These are phyloP conservation scores for Coreius guichenoti DNA, from an alignment of 2,797 vertebrate genomes.

Conservation along the genomic window DNA sequence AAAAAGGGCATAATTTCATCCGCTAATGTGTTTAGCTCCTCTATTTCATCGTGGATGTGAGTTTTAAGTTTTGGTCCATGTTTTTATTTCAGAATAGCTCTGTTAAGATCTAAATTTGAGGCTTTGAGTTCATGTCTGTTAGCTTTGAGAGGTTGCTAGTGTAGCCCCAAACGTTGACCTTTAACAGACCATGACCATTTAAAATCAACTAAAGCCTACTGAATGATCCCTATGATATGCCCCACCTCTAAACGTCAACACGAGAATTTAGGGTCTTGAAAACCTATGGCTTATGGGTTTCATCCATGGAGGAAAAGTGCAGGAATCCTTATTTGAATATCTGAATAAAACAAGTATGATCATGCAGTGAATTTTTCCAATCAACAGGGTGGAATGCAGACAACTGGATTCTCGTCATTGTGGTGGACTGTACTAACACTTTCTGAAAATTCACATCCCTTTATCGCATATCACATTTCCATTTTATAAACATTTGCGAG, in stretches of 20 bases:
- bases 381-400: slow-evolving; percentile 45
- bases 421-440: slow-evolving; percentile 28
- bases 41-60: background rate
- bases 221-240: background rate
- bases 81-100: background rate
- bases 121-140: background rate
- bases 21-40: slow-evolving; percentile 17
- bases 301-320: background rate
- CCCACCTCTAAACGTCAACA: background rate
- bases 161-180: background rate
- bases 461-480: slow-evolving; percentile 44
- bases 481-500: slow-evolving; percentile 44
- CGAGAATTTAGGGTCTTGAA: background rate
- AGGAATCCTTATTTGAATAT: slow-evolving; percentile 16
- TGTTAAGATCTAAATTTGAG: background rate
- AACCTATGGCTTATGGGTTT: background rate
- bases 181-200: background rate
- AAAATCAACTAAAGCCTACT: background rate
- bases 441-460: slow-evolving; percentile 31
- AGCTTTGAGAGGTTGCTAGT: background rate
- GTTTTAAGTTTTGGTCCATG: slow-evolving; percentile 40
- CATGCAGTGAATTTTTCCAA: slow-evolving; percentile 17
- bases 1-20: slow-evolving; percentile 11
- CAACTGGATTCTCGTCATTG: slow-evolving; percentile 1
- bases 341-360: slow-evolving; percentile 29